These are phyloP conservation scores for Xenops minutus DNA, from an alignment of 2,797 vertebrate species.

Conservation along the genomic window DNA sequence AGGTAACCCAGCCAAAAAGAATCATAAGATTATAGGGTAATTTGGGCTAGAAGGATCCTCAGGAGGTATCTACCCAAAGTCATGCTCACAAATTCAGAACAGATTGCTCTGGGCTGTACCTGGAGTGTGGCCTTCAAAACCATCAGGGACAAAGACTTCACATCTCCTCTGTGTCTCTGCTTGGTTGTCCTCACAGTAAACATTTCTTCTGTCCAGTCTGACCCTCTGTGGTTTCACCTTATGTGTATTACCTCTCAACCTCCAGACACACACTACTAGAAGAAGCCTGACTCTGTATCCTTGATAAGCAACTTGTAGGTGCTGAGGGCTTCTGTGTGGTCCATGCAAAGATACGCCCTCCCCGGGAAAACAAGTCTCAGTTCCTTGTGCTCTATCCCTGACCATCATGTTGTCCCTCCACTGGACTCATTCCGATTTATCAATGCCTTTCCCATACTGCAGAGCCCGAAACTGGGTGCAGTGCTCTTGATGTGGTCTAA, in stretches of 20 bases:
- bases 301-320: background rate
- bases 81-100: background rate
- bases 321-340: background rate
- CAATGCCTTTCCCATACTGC: accelerated
- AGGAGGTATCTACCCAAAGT: background rate
- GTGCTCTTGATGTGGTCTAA: background rate
- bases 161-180: background rate
- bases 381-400: accelerated
- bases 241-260: background rate
- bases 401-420: accelerated
- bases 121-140: background rate
- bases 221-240: background rate
- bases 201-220: background rate
- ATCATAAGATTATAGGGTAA: background rate
- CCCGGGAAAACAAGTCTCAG: background rate
- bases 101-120: background rate
- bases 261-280: background rate
- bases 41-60: background rate
- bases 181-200: background rate
- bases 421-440: background rate
- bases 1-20: background rate
- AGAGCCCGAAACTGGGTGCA: accelerated
- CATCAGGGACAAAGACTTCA: background rate
- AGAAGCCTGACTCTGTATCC: background rate
- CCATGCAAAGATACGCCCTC: background rate